Percentiles rank a stretch among this genome's conserved stretches.
These are phyloP conservation scores for Drosophila auraria DNA, from an alignment of 1,140 invertebrate species.

Conservation along the genomic window DNA sequence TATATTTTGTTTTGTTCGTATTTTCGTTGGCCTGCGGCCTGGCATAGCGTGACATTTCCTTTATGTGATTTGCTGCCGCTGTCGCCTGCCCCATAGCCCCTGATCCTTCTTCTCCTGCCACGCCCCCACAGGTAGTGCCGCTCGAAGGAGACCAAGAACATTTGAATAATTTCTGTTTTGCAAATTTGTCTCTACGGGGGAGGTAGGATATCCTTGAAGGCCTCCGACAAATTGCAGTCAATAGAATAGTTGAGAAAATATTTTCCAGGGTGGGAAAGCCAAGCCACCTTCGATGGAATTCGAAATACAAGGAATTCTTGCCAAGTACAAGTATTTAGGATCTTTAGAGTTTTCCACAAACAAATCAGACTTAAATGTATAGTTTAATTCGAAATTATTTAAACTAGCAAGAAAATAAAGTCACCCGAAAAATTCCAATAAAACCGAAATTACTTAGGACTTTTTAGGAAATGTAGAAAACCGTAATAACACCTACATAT, in stretches of 20 bases:
- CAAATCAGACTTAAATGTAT: neutral
- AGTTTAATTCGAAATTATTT: neutral
- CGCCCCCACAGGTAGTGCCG: constrained; percentile 7
- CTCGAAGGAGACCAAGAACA: constrained; percentile 36
- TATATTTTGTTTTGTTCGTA: constrained; percentile 33
- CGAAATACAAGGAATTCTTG: constrained; percentile 8
- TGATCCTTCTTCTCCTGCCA: neutral
- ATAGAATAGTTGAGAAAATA: constrained; percentile 41
- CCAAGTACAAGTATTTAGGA: neutral
- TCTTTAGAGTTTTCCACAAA: neutral
- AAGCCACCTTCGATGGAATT: neutral
- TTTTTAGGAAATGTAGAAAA: neutral
- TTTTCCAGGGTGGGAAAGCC: neutral
- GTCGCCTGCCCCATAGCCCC: constrained; percentile 22
- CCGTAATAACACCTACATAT: neutral
- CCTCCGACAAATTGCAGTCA: constrained; percentile 71
- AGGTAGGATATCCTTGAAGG: constrained; percentile 56
- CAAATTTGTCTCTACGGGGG: constrained; percentile 51
- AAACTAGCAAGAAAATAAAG: neutral
- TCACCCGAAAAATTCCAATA: neutral
- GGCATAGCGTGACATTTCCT: constrained; percentile 79
- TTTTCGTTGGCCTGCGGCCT: constrained; percentile 49
- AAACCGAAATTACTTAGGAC: neutral
- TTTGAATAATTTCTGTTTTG: constrained; percentile 69
- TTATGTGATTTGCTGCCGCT: constrained; percentile 73